Evolutionary conservation across 35 echinoderm and acorn worm genomes (phyloP).

Genomic region (Hemicentrotus pulcherrimus): DNA sequence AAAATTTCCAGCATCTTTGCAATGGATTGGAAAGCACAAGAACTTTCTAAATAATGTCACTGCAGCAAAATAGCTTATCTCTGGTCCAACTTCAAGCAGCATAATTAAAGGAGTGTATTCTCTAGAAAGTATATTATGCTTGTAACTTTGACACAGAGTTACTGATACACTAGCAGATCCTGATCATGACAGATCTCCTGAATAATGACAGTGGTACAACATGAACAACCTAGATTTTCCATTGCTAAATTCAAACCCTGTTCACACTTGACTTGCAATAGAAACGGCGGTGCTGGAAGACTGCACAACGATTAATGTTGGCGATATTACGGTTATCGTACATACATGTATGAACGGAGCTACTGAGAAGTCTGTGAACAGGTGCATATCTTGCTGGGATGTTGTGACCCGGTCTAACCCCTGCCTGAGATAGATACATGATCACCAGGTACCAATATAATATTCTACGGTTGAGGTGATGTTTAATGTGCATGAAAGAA

Average conservation of each 20-base stretch:
- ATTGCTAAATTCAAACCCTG: not conserved
- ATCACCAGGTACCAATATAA: slow-evolving; percentile 2
- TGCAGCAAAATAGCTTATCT: too few relatives aligned
- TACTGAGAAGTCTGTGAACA: not conserved
- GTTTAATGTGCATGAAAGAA: not conserved
- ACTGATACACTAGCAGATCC: too few relatives aligned
- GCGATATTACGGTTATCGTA: not conserved
- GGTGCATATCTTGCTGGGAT: not conserved
- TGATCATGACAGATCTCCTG: not conserved
- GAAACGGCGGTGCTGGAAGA: too few relatives aligned
- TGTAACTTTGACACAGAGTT: too few relatives aligned
- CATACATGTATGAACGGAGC: not conserved
- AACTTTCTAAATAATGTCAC: too few relatives aligned
- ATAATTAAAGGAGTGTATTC: too few relatives aligned
- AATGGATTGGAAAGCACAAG: too few relatives aligned
- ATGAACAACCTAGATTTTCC: not conserved
- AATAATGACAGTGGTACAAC: not conserved
- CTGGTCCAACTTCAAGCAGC: too few relatives aligned
- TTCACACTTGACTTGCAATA: not conserved
- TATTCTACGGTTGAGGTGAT: not conserved
- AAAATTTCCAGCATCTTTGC: too few relatives aligned
- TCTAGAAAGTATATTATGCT: too few relatives aligned
- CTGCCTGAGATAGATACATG: slow-evolving; percentile 9
- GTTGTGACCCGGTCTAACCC: not conserved
- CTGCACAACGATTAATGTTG: too few relatives aligned